phyloP scores from a whole-genome alignment of 2,888 invertebrate species.

The Caenorhabditis parvicauda region DNA sequence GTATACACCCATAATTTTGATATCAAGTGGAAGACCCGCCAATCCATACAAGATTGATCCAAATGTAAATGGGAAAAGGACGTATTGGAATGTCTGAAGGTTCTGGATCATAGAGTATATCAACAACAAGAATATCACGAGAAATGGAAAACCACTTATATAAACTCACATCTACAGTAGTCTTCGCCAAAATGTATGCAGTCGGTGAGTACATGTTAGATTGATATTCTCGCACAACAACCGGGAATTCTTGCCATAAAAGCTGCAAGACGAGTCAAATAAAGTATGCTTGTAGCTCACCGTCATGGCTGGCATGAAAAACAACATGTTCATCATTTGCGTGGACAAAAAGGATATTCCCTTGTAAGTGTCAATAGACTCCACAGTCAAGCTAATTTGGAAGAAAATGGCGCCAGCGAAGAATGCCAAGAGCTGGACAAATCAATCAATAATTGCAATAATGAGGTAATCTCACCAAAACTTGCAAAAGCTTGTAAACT shows the following conservation, averaged over 20 bases:
- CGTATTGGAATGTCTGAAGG: slow-evolving; percentile 74
- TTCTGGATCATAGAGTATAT: neutral
- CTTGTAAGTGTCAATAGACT: slow-evolving; percentile 78
- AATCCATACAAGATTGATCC: slow-evolving; percentile 81
- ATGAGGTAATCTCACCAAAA: too few species aligned
- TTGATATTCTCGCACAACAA: slow-evolving; percentile 83
- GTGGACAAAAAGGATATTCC: slow-evolving; percentile 84
- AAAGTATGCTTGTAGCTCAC: slow-evolving; percentile 69
- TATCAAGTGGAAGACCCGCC: slow-evolving; percentile 70
- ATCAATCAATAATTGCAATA: too few species aligned
- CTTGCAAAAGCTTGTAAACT: too few species aligned
- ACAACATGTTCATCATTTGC: slow-evolving; percentile 88
- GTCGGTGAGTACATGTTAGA: slow-evolving; percentile 86
- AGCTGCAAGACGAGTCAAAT: slow-evolving; percentile 69
- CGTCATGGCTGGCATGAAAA: slow-evolving; percentile 85
- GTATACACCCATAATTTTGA: neutral
- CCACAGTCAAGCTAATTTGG: slow-evolving; percentile 82
- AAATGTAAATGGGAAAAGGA: slow-evolving; percentile 79
- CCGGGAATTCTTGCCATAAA: slow-evolving; percentile 82
- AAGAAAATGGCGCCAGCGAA: slow-evolving; percentile 77
- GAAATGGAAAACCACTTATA: neutral
- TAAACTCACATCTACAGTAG: slow-evolving; percentile 72
- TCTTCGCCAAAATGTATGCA: slow-evolving; percentile 81
- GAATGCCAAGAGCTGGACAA: too few species aligned
- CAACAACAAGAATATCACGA: neutral